Conservation (phyloP, 2,888 invertebrate genomes). For the Lepidochrysops patricia region DNA sequence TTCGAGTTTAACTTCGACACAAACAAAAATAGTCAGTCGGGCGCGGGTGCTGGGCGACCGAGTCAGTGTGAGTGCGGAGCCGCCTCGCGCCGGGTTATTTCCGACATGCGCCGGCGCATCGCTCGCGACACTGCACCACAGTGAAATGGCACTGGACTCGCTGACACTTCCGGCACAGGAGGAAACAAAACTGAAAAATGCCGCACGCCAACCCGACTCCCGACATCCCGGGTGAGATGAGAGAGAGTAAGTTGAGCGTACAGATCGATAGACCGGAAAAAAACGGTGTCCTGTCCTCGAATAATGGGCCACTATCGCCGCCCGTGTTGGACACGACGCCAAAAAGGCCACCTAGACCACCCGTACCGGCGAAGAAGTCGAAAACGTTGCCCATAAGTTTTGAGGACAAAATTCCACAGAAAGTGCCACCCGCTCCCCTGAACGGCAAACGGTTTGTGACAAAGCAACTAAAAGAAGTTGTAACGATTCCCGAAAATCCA, state of each 20-base stretch:
- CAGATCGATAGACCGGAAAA: slow-evolving; percentile 50
- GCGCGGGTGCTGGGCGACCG: slow-evolving; percentile 67
- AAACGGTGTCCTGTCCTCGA: slow-evolving; percentile 38
- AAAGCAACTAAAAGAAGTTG: slow-evolving; percentile 61
- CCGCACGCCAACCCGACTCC: slow-evolving; percentile 43
- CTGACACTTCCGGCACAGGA: slow-evolving; percentile 57
- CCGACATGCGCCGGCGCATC: slow-evolving; percentile 60
- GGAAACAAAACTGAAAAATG: slow-evolving; percentile 57
- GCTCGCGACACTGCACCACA: slow-evolving; percentile 58
- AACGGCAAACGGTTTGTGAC: slow-evolving; percentile 59
- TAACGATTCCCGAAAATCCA: slow-evolving; percentile 43
- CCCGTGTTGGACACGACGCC: slow-evolving; percentile 56
- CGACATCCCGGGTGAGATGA: slow-evolving; percentile 32
- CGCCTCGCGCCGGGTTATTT: slow-evolving; percentile 71
- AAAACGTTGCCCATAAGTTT: slow-evolving; percentile 64
- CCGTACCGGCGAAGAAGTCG: slow-evolving; percentile 61
- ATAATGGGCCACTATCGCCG: slow-evolving; percentile 55
- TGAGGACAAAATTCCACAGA: slow-evolving; percentile 54
- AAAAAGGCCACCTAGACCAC: slow-evolving; percentile 62
- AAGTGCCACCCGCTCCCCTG: slow-evolving; percentile 38
- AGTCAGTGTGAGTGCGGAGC: slow-evolving; percentile 68
- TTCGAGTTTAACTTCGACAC: slow-evolving; percentile 65
- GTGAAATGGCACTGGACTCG: slow-evolving; percentile 69
- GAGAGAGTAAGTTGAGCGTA: slow-evolving; percentile 41
- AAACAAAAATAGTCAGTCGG: slow-evolving; percentile 71